Evolutionary conservation across 2,888 invertebrate genomes (phyloP), one percentile per base, ranked within the genome.

Genomic region (Myathropa florea): DNA sequence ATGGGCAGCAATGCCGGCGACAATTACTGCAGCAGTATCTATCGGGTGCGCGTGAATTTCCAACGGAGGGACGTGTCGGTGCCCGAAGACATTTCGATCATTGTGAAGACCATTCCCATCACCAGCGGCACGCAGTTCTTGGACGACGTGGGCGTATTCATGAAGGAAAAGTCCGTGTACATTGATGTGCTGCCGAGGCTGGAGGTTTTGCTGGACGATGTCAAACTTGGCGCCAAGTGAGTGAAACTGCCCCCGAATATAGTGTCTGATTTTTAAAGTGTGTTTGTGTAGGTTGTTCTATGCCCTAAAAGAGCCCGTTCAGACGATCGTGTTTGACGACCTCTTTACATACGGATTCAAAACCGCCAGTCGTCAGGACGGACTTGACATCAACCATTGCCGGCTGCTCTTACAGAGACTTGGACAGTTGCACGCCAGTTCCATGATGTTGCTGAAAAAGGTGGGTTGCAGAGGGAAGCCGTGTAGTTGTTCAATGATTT

Each of bases 341-440:
- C 91, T 95, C 0, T 92, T 92, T 2, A 90, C 92, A 0, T 89
- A 92, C 46, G 94, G 94, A 10, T 95, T 92, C 88, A 90, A 91
- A 12, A 93, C 94, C 91, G 93, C 93, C 0, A 92, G 93, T 63
- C 92, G 94, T n/a, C 92, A 93, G 70, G 81, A 90, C 33, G 94
- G 94, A 2, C 91, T 95, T 33, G 94, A 95, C 90, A 91, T 93
- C 86, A 90, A 91, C 0, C 95, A 95, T 88, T 93, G 93, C 78
- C 89, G 92, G 36, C 80, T 94, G 63, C 93, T 94, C 0, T 89
- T 94, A 3, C 91, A 92, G 72, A 93, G 93, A 88, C 90, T 95
- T 87, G 94, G 93, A 0, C 93, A 91, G 78, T 92, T 94, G 87
- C 95, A 95, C 88, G 94, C 94, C 0, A 92, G 93, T 14, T 94